These are phyloP conservation scores for Lanius ludovicianus DNA, from an alignment of 2,113 vertebrate species.

Conservation along the genomic window DNA sequence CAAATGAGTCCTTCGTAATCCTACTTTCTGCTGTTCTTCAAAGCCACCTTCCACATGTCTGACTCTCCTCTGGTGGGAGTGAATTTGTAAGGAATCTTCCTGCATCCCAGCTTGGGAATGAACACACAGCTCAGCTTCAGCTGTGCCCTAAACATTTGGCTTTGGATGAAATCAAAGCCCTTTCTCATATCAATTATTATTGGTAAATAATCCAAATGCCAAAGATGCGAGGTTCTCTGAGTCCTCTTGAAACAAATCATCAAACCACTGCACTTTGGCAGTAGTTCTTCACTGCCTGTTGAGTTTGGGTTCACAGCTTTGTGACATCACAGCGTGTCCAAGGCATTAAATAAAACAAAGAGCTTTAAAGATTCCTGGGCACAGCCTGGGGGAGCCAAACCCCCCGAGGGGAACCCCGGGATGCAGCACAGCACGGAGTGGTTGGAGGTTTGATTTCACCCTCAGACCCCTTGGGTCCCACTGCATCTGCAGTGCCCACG, in stretches of 20 bases:
- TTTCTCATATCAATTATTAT: not conserved
- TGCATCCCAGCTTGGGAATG: not conserved
- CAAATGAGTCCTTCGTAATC: not conserved
- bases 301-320: not conserved
- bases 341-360: not conserved
- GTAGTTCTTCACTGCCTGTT: not conserved
- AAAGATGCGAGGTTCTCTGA: not conserved
- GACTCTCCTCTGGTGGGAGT: not conserved
- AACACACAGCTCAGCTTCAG: not conserved
- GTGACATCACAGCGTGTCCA: not conserved
- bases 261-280: not conserved
- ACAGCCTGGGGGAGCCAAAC: not conserved
- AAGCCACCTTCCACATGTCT: not conserved
- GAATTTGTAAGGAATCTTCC: not conserved
- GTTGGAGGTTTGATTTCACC: not conserved
- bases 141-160: not conserved
- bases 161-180: not conserved
- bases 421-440: not conserved
- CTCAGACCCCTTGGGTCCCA: not conserved
- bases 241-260: not conserved
- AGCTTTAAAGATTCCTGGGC: rapidly evolving
- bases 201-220: not conserved
- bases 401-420: not conserved
- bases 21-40: not conserved
- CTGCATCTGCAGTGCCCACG: not conserved